Percentiles rank a stretch among this genome's conserved stretches.
Conservation (phyloP, 2,888 invertebrate genomes). For the Nemoura dubitans region DNA sequence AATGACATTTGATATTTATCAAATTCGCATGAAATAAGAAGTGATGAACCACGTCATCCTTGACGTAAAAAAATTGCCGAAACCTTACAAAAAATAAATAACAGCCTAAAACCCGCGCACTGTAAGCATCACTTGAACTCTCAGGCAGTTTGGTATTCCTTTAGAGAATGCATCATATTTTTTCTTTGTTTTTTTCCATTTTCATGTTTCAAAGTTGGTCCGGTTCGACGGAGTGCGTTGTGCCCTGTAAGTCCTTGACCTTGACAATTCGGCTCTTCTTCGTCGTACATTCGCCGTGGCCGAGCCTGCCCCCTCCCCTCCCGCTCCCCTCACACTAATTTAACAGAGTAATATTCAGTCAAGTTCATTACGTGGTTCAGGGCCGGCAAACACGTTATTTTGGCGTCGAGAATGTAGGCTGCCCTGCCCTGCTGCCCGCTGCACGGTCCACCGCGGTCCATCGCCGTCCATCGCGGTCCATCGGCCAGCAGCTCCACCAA, state of each 20-base stretch:
- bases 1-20: background rate
- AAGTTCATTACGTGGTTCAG: conserved; percentile 29
- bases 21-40: background rate
- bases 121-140: background rate
- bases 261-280: conserved; percentile 29
- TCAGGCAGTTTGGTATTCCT: background rate
- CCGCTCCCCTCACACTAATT: background rate
- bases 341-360: background rate
- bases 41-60: background rate
- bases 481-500: background rate
- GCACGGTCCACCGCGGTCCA: background rate
- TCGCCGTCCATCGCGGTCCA: too few species aligned
- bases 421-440: background rate
- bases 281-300: background rate
- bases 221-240: conserved; percentile 32
- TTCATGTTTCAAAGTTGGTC: conserved; percentile 17
- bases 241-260: conserved; percentile 25
- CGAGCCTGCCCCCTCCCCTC: background rate
- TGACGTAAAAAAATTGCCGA: background rate
- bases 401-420: conserved; percentile 28
- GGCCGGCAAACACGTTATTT: conserved; percentile 40
- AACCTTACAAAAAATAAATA: conserved; percentile 2
- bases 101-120: background rate
- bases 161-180: background rate
- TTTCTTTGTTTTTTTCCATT: background rate